Evolutionary conservation across 2,888 invertebrate genomes (phyloP).

Genomic region (Apodemia zela): DNA sequence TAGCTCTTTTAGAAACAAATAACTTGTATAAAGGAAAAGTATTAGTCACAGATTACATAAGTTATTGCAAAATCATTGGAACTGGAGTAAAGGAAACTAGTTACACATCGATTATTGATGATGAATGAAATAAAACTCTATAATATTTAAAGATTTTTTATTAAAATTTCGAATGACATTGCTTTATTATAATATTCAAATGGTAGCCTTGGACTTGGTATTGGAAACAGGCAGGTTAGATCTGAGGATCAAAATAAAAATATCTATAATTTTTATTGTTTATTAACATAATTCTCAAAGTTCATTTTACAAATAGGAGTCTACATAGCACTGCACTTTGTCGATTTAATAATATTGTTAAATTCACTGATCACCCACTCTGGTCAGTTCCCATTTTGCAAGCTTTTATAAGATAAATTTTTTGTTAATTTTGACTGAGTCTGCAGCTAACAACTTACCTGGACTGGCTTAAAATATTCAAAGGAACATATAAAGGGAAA

Average conservation of each 20-base stretch:
- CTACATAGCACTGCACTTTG: slow-evolving; percentile 54
- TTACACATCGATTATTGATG: slow-evolving; percentile 9
- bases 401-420: slow-evolving; percentile 70
- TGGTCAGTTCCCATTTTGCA: slow-evolving; percentile 68
- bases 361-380: slow-evolving; percentile 61
- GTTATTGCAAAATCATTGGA: slow-evolving; percentile 66
- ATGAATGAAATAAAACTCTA: slow-evolving; percentile 18
- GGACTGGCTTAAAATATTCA: slow-evolving; percentile 25
- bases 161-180: neutral
- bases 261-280: slow-evolving; percentile 49
- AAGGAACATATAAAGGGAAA: slow-evolving; percentile 21
- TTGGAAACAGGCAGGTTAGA: slow-evolving; percentile 64
- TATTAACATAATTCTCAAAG: slow-evolving; percentile 50
- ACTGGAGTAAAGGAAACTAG: slow-evolving; percentile 30
- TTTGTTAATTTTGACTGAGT: slow-evolving; percentile 37
- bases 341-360: slow-evolving; percentile 41
- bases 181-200: neutral
- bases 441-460: slow-evolving; percentile 34
- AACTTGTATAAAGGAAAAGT: slow-evolving; percentile 67
- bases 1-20: slow-evolving; percentile 56
- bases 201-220: slow-evolving; percentile 36
- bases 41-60: slow-evolving; percentile 67
- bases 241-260: slow-evolving; percentile 60
- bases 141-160: slow-evolving; percentile 11
- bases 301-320: slow-evolving; percentile 46